Evolutionary conservation across 2,797 vertebrate species (phyloP).

Genomic region (Odontamblyopus rebecca): DNA sequence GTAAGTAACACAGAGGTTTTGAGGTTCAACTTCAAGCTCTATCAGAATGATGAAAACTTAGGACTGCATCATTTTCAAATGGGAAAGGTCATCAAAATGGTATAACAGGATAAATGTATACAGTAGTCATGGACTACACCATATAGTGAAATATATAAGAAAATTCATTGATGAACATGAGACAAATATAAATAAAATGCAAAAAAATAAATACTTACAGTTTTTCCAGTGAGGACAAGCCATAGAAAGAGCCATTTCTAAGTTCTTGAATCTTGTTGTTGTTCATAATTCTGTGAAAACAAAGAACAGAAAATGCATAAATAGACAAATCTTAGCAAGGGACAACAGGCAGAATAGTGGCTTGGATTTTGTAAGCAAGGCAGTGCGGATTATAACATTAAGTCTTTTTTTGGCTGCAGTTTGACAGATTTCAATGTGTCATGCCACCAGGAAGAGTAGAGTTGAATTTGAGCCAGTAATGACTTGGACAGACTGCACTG

Average conservation of each 20-base stretch:
- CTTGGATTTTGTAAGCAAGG: conserved; percentile 15
- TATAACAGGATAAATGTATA: too few relatives aligned
- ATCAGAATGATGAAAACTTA: too few relatives aligned
- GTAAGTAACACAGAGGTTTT: too few relatives aligned
- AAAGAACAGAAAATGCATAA: conserved; percentile 12
- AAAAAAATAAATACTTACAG: conserved; percentile 81
- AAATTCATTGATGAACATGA: not conserved
- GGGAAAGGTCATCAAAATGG: too few relatives aligned
- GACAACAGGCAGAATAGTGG: conserved; percentile 31
- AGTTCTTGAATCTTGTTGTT: conserved; percentile 96
- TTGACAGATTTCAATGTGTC: conserved; percentile 2
- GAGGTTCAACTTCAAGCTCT: too few relatives aligned
- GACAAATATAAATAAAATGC: not conserved
- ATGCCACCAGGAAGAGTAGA: conserved; percentile 19
- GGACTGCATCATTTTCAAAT: too few relatives aligned
- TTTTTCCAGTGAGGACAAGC: conserved; percentile 89
- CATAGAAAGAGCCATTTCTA: conserved; percentile 91
- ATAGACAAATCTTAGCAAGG: not conserved
- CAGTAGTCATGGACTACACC: too few relatives aligned
- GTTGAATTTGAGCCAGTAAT: conserved; percentile 17
- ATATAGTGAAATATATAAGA: too few relatives aligned
- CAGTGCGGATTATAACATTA: conserved; percentile 26
- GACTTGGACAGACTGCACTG: conserved; percentile 35
- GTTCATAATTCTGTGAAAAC: conserved; percentile 88
- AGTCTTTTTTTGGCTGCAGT: conserved; percentile 20